These are phyloP conservation scores for Ptilorrhoa leucosticta DNA, from an alignment of 2,113 vertebrate species.

Conservation along the genomic window DNA sequence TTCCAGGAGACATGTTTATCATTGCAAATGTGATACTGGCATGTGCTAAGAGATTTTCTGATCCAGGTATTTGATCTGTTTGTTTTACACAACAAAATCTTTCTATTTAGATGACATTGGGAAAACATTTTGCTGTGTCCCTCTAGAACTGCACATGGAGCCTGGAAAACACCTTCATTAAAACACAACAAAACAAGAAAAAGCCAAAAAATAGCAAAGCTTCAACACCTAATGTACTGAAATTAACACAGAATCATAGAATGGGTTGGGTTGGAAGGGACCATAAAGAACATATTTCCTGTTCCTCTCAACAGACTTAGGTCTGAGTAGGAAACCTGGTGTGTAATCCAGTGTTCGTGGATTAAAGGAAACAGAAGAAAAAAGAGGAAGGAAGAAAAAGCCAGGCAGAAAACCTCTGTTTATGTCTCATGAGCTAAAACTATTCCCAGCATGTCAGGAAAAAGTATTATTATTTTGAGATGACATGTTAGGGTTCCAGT, in stretches of 20 bases:
- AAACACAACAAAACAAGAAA: neutral
- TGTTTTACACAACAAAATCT: neutral
- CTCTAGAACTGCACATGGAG: neutral
- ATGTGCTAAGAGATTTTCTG: neutral
- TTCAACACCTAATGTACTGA: neutral
- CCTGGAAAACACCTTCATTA: neutral
- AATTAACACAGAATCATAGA: neutral
- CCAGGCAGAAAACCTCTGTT: neutral
- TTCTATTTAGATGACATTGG: neutral
- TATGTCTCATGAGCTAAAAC: neutral
- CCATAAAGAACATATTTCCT: neutral
- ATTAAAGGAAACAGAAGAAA: neutral
- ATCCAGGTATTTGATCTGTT: neutral
- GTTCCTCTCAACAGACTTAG: neutral
- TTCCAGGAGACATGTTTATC: neutral
- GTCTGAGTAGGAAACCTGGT: neutral
- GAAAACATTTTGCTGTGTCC: neutral
- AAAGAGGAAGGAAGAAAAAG: neutral
- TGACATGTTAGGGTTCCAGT: fast-evolving
- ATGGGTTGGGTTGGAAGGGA: neutral
- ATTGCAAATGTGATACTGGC: neutral
- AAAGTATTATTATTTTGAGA: neutral
- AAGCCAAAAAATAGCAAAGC: fast-evolving
- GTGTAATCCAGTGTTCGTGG: neutral
- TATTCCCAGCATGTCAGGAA: neutral